phyloP scores from a whole-genome alignment of 2,113 vertebrate species.

The Scomber japonicus region DNA sequence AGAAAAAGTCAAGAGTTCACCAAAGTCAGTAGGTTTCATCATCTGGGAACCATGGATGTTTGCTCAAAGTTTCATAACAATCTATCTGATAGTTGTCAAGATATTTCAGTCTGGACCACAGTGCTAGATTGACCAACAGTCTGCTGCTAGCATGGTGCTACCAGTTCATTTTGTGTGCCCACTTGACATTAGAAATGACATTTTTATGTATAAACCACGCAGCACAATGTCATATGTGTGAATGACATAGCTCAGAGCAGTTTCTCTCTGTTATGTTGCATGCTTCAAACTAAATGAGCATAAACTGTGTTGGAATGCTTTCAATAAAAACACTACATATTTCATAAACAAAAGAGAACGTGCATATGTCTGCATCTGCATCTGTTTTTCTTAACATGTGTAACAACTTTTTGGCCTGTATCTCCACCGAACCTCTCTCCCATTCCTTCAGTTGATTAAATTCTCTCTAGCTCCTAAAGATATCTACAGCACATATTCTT shows the following conservation, averaged over 20 bases:
- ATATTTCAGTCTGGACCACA: no score
- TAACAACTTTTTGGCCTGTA: not conserved
- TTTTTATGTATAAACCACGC: not conserved
- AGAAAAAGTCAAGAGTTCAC: no score
- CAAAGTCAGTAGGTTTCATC: no score
- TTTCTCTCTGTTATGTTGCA: not conserved
- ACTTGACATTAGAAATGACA: not conserved
- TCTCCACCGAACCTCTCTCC: slow-evolving; percentile 9
- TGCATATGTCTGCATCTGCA: slow-evolving; percentile 3
- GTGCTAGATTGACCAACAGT: no score
- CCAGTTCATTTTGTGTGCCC: not conserved
- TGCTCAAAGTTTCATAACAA: no score
- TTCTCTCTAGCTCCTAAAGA: slow-evolving; percentile 24
- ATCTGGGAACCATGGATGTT: no score
- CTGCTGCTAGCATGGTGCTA: no score
- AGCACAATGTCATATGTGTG: slow-evolving; percentile 5
- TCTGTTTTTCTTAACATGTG: slow-evolving; percentile 22
- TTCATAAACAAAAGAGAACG: slow-evolving; percentile 45
- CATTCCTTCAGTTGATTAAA: slow-evolving; percentile 6
- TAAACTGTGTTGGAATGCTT: slow-evolving; percentile 64
- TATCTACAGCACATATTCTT: slow-evolving; percentile 15
- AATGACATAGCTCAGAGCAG: not conserved
- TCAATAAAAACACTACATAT: slow-evolving; percentile 51
- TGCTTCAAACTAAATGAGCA: slow-evolving; percentile 22
- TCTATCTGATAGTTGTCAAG: no score